A percentile compares a stretch with the other conserved stretches of the same genome.
Conservation (phyloP, 2,888 invertebrate genomes). For the Ctenicera cuprea region DNA sequence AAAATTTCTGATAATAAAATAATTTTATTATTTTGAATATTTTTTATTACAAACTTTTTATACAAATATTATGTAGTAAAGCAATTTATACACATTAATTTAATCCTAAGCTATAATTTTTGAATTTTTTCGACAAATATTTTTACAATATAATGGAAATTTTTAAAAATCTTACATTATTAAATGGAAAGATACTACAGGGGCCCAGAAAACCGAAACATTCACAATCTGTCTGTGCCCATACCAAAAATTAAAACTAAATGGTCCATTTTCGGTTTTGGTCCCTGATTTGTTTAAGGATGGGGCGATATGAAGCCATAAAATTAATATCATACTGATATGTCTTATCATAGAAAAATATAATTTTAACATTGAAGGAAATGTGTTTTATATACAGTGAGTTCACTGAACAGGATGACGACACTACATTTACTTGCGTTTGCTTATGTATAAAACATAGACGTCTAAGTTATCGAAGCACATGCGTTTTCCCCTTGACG, state of each 20-base stretch:
- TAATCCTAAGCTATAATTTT: too few species aligned
- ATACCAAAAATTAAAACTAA: background rate
- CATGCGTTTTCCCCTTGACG: constrained; percentile 53
- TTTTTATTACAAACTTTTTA: background rate
- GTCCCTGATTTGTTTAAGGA: constrained; percentile 3
- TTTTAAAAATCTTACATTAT: too few species aligned
- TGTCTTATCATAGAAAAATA: constrained; percentile 40
- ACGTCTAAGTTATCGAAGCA: constrained; percentile 45
- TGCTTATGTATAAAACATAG: constrained; percentile 40
- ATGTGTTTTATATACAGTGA: constrained; percentile 32
- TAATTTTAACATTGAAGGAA: constrained; percentile 20
- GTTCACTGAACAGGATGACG: constrained; percentile 22
- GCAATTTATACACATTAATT: too few species aligned
- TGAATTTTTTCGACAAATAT: too few species aligned
- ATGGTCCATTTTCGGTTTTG: constrained; percentile 26
- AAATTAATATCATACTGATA: constrained; percentile 21
- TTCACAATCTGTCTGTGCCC: constrained; percentile 1
- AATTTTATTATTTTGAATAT: constrained; percentile 2
- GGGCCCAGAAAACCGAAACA: constrained; percentile 27
- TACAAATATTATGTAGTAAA: too few species aligned
- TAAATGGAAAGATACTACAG: background rate
- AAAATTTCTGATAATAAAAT: background rate
- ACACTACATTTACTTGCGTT: constrained; percentile 23
- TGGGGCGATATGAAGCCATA: background rate
- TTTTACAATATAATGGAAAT: too few species aligned